Base-by-base conservation (phyloP, 2,888 invertebrate genomes). In the Drosophila picticornis region DNA sequence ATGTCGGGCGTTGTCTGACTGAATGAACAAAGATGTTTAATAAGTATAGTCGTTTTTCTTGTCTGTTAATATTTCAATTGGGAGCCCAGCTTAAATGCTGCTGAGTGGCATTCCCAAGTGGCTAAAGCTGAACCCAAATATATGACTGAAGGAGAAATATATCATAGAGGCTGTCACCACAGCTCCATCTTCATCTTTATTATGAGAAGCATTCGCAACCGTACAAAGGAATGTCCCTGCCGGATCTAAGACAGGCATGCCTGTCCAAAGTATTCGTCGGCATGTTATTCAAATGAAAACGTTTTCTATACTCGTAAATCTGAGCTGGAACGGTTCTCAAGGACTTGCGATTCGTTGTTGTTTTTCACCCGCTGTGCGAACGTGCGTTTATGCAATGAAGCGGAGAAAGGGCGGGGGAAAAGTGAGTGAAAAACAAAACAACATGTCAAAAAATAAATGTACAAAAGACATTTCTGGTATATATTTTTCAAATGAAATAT, bases 401-500 rank as follows among this genome's bases (percentile, higher is more conserved):
- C 73, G 48, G 58, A 53, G 70, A 56, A 48, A 19, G 2, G 19
- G 13, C 22, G 48, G 32, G 56, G 32, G 48, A n/a, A 40, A 40
- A 66, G 56, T 57, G 71, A 73, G 75, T 71, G 72, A 85, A 86
- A 84, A 89, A 85, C 87, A 89, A 85, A 89, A 89, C 89, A 85
- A 85, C 87, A 89, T 85, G 85, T 85, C 85, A 85, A 85, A 75
- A 89, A 87, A 87, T 77, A 85, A 89, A 89, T 85, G 85, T 89
- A 89, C 85, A 89, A 85, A 84, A 84, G 89, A 89, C 84, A 87
- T 89, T 84, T 75, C 80, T 84, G 87, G 77, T 89, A 87, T 89
- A 84, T 89, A 82, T 89, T 90, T 85, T 81, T 79, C 84, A 85
- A 88, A 90, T 87, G 87, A 87, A 87, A 83, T 87, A 87, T 90